Percentiles rank a stretch among this genome's conserved stretches.
Evolutionary conservation across 2,797 vertebrate species (phyloP).

Genomic region (Tamandua tetradactyla): DNA sequence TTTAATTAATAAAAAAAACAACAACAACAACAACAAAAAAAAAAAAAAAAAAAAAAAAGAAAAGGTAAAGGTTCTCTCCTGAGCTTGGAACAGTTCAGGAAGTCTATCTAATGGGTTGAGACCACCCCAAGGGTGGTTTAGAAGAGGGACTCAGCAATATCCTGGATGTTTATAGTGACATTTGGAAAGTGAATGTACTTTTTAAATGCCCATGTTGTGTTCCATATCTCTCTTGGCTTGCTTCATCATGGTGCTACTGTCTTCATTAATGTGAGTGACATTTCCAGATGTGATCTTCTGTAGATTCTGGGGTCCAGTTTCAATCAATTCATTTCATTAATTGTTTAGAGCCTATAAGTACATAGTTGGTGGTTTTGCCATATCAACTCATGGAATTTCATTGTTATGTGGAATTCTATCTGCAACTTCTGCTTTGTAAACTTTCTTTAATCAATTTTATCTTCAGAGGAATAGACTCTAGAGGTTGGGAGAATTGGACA

Average conservation of each 20-base stretch:
- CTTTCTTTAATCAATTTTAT: constrained; percentile 43
- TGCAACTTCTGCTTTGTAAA: constrained; percentile 30
- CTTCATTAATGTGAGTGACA: background rate
- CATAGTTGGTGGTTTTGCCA: background rate
- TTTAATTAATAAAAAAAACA: no score
- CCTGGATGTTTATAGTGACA: background rate
- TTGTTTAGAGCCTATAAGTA: constrained; percentile 20
- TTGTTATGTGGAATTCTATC: background rate
- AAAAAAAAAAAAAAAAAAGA: no score
- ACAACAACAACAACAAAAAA: no score
- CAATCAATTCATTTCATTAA: background rate
- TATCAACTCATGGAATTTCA: background rate
- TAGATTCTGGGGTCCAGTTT: constrained; percentile 5
- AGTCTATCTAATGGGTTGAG: background rate
- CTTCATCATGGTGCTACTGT: background rate
- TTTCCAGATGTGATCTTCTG: constrained; percentile 42
- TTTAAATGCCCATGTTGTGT: background rate
- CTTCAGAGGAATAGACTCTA: background rate
- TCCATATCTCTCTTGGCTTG: background rate
- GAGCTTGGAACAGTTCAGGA: background rate
- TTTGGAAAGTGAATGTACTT: constrained; percentile 11
- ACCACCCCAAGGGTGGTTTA: background rate
- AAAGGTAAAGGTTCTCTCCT: background rate
- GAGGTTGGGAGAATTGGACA: background rate
- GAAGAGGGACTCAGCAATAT: no score